Base-by-base conservation (phyloP, 2,113 vertebrate genomes). In the Arenaria interpres region DNA sequence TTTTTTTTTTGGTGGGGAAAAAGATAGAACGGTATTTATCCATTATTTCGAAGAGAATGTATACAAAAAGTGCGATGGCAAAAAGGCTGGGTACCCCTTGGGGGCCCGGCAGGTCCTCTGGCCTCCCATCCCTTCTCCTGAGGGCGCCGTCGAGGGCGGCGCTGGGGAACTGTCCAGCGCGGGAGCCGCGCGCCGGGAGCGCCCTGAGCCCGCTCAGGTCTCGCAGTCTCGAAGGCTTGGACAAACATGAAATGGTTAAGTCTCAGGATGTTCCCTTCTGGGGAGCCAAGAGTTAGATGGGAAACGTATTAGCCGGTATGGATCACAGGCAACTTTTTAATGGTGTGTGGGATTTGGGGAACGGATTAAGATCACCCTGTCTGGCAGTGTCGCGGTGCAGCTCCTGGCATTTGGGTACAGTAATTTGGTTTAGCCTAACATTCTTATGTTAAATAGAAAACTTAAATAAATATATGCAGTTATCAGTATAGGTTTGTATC, bases 131-230 rank as follows among this genome's bases (percentile, higher is more conserved):
- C 28, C 18, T 32, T 19, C 15, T 10, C 16, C 7, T 15, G 12
- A 3, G 0, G 8, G 15, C 6, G 25, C n/a, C 1, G 5, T 7
- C 25, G 6, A 6, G 7, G 6, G 43, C 2, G 4, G 16, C 9
- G 59, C 43, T 13, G 66, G 35, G 91, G 95, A 97, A 90, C 91
- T 93, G 82, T 95, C 91, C 94, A 97, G 94, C 72, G 63, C 10
- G 14, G 2, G 37, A 14, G 51, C 39, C 0, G 7, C 53, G 78
- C 1, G 0, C 51, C 56, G 3, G 56, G 16, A 57, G 33, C 20
- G 2, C 35, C 32, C 46, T 22, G 6, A 20, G 3, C 17, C 25
- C 11, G 0, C 20, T 5, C 48, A 12, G 22, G 1, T 2, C 54
- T 27, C 1, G 24, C 21, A 4, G 23, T 14, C 68, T 51, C 28